Conservation (phyloP, 1,140 invertebrate species). For the Nomia melanderi region DNA sequence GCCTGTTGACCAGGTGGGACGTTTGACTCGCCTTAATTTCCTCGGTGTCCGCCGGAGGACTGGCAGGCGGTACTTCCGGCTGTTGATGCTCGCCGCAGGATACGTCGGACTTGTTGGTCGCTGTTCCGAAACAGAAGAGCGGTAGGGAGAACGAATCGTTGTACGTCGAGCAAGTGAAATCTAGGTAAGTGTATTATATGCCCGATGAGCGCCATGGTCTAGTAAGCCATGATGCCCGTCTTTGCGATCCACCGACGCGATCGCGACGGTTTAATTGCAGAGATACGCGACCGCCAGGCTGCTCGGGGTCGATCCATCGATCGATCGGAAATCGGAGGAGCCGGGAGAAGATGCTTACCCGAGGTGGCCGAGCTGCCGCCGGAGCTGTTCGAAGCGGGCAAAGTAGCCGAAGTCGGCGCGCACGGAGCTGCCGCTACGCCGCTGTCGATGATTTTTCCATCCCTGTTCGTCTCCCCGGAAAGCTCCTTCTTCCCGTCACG, state of each 20-base stretch:
- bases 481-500: conserved; percentile 67
- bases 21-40: conserved; percentile 75
- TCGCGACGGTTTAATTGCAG: conserved; percentile 13
- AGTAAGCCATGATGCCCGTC: conserved; percentile 73
- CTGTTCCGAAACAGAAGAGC: conserved; percentile 74
- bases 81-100: conserved; percentile 69
- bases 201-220: conserved; percentile 78
- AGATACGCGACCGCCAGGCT: too few species aligned
- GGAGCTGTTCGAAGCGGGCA: too few species aligned
- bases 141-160: conserved; percentile 61
- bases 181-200: conserved; percentile 82
- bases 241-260: conserved; percentile 72
- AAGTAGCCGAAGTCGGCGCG: too few species aligned
- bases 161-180: conserved; percentile 77
- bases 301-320: too few species aligned
- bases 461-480: conserved; percentile 43
- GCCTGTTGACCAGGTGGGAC: conserved; percentile 88
- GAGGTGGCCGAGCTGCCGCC: too few species aligned
- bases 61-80: conserved; percentile 74
- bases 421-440: too few species aligned
- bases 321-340: too few species aligned
- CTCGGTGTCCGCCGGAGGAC: conserved; percentile 72
- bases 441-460: conserved; percentile 57
- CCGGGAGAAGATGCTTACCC: too few species aligned
- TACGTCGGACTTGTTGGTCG: conserved; percentile 78